Percentiles rank a stretch among this genome's conserved stretches.
These are phyloP conservation scores for Periplaneta americana DNA, from an alignment of 1,140 invertebrate species.

Conservation along the genomic window DNA sequence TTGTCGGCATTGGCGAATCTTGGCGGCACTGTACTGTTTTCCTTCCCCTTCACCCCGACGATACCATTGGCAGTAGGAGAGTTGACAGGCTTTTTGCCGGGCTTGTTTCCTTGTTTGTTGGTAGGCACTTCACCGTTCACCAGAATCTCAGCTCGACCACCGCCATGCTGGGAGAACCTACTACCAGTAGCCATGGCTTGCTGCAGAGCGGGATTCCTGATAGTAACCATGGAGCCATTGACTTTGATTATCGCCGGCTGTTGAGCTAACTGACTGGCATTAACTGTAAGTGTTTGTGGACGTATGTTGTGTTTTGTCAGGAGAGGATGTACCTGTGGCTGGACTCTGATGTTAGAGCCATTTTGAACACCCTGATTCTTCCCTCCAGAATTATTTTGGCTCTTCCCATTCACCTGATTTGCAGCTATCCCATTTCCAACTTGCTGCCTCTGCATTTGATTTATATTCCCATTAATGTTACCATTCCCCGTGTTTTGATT, in stretches of 20 bases:
- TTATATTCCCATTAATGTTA: neutral
- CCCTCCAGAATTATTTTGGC: neutral
- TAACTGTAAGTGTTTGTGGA: neutral
- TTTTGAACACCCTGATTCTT: neutral
- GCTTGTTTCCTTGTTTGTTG: constrained; percentile 23
- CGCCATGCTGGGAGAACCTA: neutral
- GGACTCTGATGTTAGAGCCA: neutral
- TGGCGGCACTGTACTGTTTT: constrained; percentile 9
- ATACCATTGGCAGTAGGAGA: constrained; percentile 4
- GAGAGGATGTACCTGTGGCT: neutral
- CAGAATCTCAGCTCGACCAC: neutral
- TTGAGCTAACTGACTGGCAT: neutral
- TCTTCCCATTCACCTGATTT: neutral
- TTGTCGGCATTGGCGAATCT: constrained; percentile 14
- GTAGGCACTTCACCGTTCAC: constrained; percentile 5
- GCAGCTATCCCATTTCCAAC: neutral
- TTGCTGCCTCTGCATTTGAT: neutral
- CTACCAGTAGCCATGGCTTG: constrained; percentile 35
- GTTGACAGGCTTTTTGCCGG: constrained; percentile 8
- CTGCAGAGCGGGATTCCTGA: constrained; percentile 59
- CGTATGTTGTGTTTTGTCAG: neutral
- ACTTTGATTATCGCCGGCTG: constrained; percentile 59
- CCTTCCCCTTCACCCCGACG: constrained; percentile 13
- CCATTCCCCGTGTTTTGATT: constrained; percentile 26
- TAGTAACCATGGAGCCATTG: constrained; percentile 74